phyloP scores from a whole-genome alignment of 2,113 vertebrate species.

The Tychaedon coryphoeus region DNA sequence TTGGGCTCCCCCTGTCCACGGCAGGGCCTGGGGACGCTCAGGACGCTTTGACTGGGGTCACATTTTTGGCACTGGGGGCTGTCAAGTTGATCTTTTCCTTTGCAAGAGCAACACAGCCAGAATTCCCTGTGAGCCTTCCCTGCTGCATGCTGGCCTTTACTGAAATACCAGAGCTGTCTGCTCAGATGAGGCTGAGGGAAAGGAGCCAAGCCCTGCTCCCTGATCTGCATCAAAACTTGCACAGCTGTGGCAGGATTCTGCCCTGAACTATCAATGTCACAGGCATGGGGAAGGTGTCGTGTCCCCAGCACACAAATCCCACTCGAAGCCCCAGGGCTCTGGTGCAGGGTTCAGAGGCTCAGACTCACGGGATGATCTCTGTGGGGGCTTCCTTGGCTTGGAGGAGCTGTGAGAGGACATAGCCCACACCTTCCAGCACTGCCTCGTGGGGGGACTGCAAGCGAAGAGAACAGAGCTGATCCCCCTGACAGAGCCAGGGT shows the following conservation, averaged over 20 bases:
- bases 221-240: not conserved
- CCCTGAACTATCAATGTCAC: not conserved
- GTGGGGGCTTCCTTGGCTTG: constrained; percentile 82
- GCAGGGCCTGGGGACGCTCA: not conserved
- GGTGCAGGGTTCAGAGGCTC: not conserved
- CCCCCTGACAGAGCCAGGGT: not conserved
- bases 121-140: not conserved
- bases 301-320: not conserved
- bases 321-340: not conserved
- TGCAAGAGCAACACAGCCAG: not conserved
- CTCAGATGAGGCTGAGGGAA: not conserved
- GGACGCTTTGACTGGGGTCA: not conserved
- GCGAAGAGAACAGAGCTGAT: constrained; percentile 26
- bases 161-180: constrained; percentile 22
- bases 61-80: not conserved
- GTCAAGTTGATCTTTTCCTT: not conserved
- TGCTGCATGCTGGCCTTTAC: not conserved
- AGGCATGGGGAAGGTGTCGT: rapidly evolving
- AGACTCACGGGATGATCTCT: constrained; percentile 86
- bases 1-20: not conserved
- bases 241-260: not conserved
- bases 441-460: constrained; percentile 83
- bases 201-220: not conserved
- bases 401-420: constrained; percentile 91
- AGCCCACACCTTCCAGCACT: constrained; percentile 90